A percentile compares a stretch with the other conserved stretches of the same genome.
phyloP scores from a whole-genome alignment of 1,140 invertebrate species.

The Scaptodrosophila lebanonensis region DNA sequence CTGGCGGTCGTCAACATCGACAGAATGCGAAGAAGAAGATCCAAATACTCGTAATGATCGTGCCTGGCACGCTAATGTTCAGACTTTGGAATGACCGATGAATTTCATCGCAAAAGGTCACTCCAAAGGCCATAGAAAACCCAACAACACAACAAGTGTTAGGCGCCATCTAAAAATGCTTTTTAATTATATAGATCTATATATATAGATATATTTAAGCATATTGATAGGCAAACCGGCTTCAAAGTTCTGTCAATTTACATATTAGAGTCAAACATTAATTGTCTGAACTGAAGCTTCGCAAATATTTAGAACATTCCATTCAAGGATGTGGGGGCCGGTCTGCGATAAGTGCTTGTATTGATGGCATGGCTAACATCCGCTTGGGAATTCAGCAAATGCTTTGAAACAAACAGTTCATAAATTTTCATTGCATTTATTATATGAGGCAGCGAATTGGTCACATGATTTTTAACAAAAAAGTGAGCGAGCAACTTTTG shows the following conservation, averaged over 20 bases:
- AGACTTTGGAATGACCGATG: slow-evolving; percentile 19
- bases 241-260: slow-evolving; percentile 14
- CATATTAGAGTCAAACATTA: slow-evolving; percentile 13
- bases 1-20: no score
- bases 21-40: background rate
- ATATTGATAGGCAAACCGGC: slow-evolving; percentile 13
- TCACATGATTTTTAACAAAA: slow-evolving; percentile 46
- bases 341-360: background rate
- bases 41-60: slow-evolving; percentile 38
- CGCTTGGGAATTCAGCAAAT: slow-evolving; percentile 52
- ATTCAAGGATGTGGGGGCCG: slow-evolving; percentile 4
- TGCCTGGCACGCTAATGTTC: slow-evolving; percentile 52
- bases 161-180: slow-evolving; percentile 22
- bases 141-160: background rate
- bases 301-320: no score
- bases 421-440: slow-evolving; percentile 48
- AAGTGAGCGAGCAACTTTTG: slow-evolving; percentile 55
- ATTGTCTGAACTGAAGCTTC: no score
- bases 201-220: no score
- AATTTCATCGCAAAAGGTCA: slow-evolving; percentile 11
- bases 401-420: slow-evolving; percentile 23
- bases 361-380: slow-evolving; percentile 19
- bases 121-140: slow-evolving; percentile 1
- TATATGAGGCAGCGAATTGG: slow-evolving; percentile 37
- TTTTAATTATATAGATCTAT: no score